These are phyloP conservation scores for Syndactyla subalaris DNA, from an alignment of 2,797 vertebrate genomes.

Conservation along the genomic window DNA sequence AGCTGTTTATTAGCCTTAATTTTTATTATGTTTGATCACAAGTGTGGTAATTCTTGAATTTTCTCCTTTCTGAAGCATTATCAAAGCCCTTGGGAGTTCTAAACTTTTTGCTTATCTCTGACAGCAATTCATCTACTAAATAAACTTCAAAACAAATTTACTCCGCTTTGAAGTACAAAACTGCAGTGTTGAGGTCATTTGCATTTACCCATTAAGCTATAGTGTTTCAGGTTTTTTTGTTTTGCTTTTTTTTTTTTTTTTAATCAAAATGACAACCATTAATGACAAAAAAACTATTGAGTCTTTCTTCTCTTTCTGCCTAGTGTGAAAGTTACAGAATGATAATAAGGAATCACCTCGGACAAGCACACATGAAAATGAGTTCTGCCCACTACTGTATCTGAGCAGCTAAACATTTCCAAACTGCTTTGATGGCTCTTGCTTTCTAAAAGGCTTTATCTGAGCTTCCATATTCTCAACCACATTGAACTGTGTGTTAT, in stretches of 20 bases:
- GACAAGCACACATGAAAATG: slow-evolving; percentile 34
- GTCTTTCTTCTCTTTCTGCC: not conserved
- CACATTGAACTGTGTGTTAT: slow-evolving; percentile 65
- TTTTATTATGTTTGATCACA: slow-evolving; percentile 28
- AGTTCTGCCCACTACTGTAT: slow-evolving; percentile 26
- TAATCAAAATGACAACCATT: slow-evolving; percentile 55
- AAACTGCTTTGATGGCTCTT: slow-evolving; percentile 8
- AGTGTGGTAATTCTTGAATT: slow-evolving; percentile 20
- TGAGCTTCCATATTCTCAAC: slow-evolving; percentile 65
- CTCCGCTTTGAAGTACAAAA: slow-evolving; percentile 60
- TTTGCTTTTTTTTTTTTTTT: not conserved
- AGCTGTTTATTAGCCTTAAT: slow-evolving; percentile 32
- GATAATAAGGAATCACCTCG: slow-evolving; percentile 14
- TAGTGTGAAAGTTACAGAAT: not conserved
- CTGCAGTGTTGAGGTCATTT: slow-evolving; percentile 28
- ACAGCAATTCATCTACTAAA: slow-evolving; percentile 47
- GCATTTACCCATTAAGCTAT: slow-evolving; percentile 48
- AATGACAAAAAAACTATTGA: slow-evolving; percentile 9
- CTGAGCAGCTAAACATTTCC: slow-evolving; percentile 30
- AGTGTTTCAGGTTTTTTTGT: not conserved
- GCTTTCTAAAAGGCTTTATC: slow-evolving; percentile 19
- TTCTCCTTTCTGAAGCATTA: slow-evolving; percentile 24
- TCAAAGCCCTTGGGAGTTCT: slow-evolving; percentile 26
- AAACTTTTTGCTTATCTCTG: slow-evolving; percentile 57
- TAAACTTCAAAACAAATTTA: slow-evolving; percentile 57